These are phyloP conservation scores for Corbicula japonica DNA, from an alignment of 2,888 invertebrate genomes.

Conservation along the genomic window DNA sequence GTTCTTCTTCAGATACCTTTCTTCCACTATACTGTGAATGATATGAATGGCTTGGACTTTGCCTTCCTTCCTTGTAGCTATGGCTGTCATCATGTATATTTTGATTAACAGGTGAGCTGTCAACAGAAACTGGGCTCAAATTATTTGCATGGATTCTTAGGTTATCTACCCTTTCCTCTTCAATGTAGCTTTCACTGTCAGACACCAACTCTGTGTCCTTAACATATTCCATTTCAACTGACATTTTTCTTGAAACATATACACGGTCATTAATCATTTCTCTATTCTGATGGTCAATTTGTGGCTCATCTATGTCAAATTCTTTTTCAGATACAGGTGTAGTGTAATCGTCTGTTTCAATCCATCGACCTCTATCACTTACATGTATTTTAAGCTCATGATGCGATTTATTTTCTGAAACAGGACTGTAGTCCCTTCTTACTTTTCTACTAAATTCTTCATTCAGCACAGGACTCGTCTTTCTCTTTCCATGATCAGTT, in stretches of 20 bases:
- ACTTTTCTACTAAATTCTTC: slow-evolving; percentile 14
- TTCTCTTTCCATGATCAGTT: slow-evolving; percentile 29
- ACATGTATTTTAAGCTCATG: slow-evolving; percentile 52
- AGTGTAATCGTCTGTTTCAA: slow-evolving; percentile 40
- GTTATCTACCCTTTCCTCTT: background rate
- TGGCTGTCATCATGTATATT: slow-evolving; percentile 1
- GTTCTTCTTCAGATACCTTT: too few relatives aligned
- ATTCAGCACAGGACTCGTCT: slow-evolving; percentile 18
- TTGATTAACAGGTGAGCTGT: too few relatives aligned
- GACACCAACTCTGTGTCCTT: slow-evolving; percentile 35
- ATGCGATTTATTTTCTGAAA: slow-evolving; percentile 38
- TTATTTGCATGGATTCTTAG: background rate
- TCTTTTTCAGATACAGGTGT: slow-evolving; percentile 21
- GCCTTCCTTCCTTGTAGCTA: too few relatives aligned
- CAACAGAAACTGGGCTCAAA: slow-evolving; percentile 23
- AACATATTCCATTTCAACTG: too few relatives aligned
- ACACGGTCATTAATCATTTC: slow-evolving; percentile 22
- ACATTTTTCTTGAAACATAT: slow-evolving; percentile 1
- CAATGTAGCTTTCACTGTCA: slow-evolving; percentile 27
- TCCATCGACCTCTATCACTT: slow-evolving; percentile 52
- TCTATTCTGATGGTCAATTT: too few relatives aligned
- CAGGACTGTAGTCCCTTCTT: slow-evolving; percentile 41
- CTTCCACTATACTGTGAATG: too few relatives aligned
- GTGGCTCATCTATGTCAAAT: too few relatives aligned
- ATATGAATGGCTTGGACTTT: too few relatives aligned